Percentiles rank a stretch among this genome's conserved stretches.
These are phyloP conservation scores for Phocoena phocoena DNA, from an alignment of 2,113 vertebrate genomes.

Conservation along the genomic window DNA sequence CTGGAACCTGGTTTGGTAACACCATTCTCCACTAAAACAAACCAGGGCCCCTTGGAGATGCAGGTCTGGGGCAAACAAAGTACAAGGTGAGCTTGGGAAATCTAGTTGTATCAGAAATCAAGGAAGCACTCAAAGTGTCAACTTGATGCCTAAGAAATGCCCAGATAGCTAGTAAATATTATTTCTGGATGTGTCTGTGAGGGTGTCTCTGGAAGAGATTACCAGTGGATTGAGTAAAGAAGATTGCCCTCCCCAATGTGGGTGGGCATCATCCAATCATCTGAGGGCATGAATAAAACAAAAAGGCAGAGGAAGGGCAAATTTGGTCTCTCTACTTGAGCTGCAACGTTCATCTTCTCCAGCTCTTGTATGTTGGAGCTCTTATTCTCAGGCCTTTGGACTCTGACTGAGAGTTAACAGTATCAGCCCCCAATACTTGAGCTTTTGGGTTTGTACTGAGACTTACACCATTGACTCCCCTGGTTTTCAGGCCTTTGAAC, in stretches of 20 bases:
- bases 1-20: background rate
- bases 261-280: background rate
- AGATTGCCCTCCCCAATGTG: background rate
- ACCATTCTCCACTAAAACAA: background rate
- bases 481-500: background rate
- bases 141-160: background rate
- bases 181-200: background rate
- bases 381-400: background rate
- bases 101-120: background rate
- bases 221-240: background rate
- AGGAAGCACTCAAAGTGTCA: background rate
- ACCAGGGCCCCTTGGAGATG: background rate
- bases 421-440: background rate
- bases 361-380: background rate
- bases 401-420: background rate
- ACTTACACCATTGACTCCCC: background rate
- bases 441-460: background rate
- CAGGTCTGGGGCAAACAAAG: background rate
- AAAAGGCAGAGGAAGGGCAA: background rate
- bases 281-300: background rate
- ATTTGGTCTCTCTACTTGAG: background rate
- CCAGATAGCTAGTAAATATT: background rate
- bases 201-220: background rate
- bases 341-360: background rate
- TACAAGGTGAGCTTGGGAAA: background rate